Percentiles rank a stretch among this genome's conserved stretches.
phyloP scores from a whole-genome alignment of 2,888 invertebrate species.

The Harpalus rufipes region DNA sequence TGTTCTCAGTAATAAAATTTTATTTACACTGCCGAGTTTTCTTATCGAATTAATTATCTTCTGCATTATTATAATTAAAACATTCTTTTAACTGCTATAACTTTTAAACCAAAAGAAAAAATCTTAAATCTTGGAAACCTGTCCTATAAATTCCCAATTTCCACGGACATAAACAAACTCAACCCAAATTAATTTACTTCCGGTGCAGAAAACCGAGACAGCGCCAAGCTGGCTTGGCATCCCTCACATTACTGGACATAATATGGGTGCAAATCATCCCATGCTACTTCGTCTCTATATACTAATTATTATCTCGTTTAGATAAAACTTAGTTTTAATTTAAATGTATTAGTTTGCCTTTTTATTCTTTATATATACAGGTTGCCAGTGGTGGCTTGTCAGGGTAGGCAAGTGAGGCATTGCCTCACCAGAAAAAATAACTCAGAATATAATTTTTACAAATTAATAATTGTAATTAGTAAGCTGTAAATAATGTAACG shows the following conservation, averaged over 20 bases:
- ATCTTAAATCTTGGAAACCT: slow-evolving; percentile 11
- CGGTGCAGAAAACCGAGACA: slow-evolving; percentile 35
- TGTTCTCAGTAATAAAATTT: background rate
- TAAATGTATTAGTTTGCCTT: no score
- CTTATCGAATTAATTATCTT: slow-evolving; percentile 34
- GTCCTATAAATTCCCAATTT: slow-evolving; percentile 23
- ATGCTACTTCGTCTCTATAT: background rate
- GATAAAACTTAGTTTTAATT: no score
- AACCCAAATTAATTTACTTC: slow-evolving; percentile 53
- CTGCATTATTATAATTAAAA: slow-evolving; percentile 31
- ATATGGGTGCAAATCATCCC: slow-evolving; percentile 11
- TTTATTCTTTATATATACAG: no score
- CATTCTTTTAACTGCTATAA: background rate
- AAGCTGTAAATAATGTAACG: no score
- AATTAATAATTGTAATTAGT: no score
- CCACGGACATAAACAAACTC: slow-evolving; percentile 42
- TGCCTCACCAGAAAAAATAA: no score
- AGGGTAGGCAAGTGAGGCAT: no score
- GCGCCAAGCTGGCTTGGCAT: background rate
- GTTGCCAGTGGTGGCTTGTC: no score
- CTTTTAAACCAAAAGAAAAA: background rate
- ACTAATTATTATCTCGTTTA: no score
- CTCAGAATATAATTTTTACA: no score
- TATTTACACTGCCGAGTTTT: background rate
- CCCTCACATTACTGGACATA: slow-evolving; percentile 26